Conservation (phyloP, 2,113 vertebrate species). For the Leucopsar rothschildi region DNA sequence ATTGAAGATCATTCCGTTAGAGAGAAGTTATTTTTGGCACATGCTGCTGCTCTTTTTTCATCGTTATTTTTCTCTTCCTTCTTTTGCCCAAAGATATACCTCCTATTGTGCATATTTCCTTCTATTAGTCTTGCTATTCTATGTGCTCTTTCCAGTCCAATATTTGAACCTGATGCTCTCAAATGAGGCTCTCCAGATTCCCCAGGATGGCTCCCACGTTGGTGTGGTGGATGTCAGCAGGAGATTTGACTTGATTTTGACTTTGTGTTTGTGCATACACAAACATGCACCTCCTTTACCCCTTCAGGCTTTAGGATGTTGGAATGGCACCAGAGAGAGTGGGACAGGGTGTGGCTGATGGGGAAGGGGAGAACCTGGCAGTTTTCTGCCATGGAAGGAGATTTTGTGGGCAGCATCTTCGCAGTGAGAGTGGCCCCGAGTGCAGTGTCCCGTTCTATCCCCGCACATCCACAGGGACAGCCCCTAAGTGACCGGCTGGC, state of each 20-base stretch:
- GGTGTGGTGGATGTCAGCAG: not conserved
- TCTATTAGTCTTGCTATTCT: not conserved
- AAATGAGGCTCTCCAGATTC: not conserved
- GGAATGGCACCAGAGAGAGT: fast-evolving
- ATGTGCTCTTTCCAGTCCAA: not conserved
- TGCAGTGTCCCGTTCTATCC: fast-evolving
- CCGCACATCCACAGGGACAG: fast-evolving
- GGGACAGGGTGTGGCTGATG: not conserved
- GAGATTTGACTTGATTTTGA: too few relatives aligned
- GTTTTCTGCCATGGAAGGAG: not conserved
- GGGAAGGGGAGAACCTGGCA: not conserved
- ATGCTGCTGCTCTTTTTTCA: not conserved
- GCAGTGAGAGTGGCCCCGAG: not conserved
- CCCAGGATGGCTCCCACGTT: fast-evolving
- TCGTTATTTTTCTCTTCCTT: not conserved
- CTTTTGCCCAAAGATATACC: not conserved
- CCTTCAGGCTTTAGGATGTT: not conserved
- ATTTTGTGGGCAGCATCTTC: not conserved
- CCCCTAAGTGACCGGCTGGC: not conserved
- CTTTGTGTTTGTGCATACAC: fast-evolving
- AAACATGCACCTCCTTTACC: fast-evolving
- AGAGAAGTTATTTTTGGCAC: not conserved
- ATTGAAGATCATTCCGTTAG: not conserved
- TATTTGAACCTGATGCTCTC: not conserved
- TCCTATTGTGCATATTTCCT: not conserved